Base-by-base conservation (phyloP, 1,140 invertebrate genomes). In the Meloidogyne exigua region DNA sequence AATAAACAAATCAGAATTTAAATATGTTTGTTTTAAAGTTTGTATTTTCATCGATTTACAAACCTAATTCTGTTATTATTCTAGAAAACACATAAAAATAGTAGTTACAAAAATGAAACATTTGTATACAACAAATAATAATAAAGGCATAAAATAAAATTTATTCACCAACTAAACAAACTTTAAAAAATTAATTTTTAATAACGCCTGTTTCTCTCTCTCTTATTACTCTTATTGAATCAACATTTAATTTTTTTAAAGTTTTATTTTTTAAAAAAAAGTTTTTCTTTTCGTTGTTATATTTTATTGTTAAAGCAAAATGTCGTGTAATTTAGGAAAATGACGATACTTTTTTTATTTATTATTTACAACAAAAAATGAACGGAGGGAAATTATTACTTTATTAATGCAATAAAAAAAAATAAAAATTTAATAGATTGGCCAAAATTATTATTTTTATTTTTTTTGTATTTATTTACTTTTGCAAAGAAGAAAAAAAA, bases 241-340 rank as follows among this genome's bases (percentile, higher is more conserved):
- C 49, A 57, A n/a, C n/a, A n/a, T 57, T 57, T 57, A 7, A n/a
- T n/a, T 57, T 21, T 57, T 57, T 57, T 18, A 57, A 57, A 57
- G 18, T 57, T 57, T 49, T 49, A 18, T 49, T 49, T 13, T 18
- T 18, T 18, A 5, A n/a, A n/a, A n/a, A n/a, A n/a, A n/a, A n/a
- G n/a, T n/a, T n/a, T n/a, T n/a, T n/a, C n/a, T 49, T 49, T 57
- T 57, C n/a, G 49, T 3, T n/a, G 49, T 57, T n/a, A 57, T 7
- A 57, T 57, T 57, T 57, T 57, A 57, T 57, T 57, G 5, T 57
- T 57, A 57, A 57, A 57, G 49, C 49, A 57, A 57, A 57, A 57
- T 57, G 21, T 57, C 49, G 49, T 57, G 49, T 57, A 57, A 5
- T 44, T 44, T 15, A 49, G 18, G 0, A n/a, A n/a, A 49, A n/a